Base-by-base conservation (phyloP, 2,797 vertebrate genomes). In the Perodicticus potto region DNA sequence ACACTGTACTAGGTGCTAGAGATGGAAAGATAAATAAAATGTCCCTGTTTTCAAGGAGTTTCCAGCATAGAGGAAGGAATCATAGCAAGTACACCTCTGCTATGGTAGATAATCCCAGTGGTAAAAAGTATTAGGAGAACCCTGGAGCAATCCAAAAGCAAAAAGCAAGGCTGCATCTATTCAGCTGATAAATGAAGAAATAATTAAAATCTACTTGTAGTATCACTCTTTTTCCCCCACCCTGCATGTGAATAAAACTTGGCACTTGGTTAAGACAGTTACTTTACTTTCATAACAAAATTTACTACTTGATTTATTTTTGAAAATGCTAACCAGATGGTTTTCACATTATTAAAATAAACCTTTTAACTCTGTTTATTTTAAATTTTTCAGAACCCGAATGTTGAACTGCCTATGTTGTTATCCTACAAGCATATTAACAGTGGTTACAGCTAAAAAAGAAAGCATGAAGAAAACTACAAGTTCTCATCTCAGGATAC, bases 341-440 rank as follows among this genome's bases (percentile, higher is more conserved):
- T 83, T 96, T 96, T 92, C 1, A 43, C 65, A 20, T 40, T 95
- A 19, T 83, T 94, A 95, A 96, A 97, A 86, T 96, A 92, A 95
- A 89, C 55, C 37, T 96, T 93, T 96, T 96, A 97, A 84, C 10
- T 89, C 40, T 96, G 34, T 80, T 1, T 98, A 97, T 98, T 98
- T 97, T 97, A 86, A 97, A 97, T 98, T 98, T 98, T 98, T 94
- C 98, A 99, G 99, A 97, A 96, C 90, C 96, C 93, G 65, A 94
- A 96, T 96, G 96, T 98, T 96, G 98, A 98, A 97, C 97, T 98
- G 97, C 99, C 99, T 91, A 97, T 98, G 95, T 97, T 99, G 98
- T 90, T 99, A 90, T 99, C 98, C 87, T 99, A 98, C 98, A 99
- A 98, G 97, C 98, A 97, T 92, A 98, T 98, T 98, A 98, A 98